These are phyloP conservation scores for Acrocyrtus sp. DNA, from an alignment of 2,888 invertebrate species.

Conservation along the genomic window DNA sequence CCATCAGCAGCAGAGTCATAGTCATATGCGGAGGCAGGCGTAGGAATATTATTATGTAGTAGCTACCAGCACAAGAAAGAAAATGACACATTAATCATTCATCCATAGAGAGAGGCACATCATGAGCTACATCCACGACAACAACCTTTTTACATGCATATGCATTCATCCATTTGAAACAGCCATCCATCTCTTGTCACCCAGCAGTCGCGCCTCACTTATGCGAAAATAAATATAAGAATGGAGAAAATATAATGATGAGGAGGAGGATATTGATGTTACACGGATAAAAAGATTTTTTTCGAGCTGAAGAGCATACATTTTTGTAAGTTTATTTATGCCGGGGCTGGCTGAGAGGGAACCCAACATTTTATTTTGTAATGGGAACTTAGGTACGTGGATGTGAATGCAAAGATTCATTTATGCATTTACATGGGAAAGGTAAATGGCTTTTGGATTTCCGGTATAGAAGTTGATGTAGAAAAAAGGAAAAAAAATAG, in stretches of 20 bases:
- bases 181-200: conserved; percentile 53
- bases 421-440: conserved; percentile 1
- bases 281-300: not conserved
- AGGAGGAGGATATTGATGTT: not conserved
- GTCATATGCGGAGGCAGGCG: not conserved
- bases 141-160: conserved; percentile 33
- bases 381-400: no score
- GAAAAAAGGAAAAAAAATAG: not conserved
- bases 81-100: conserved; percentile 58
- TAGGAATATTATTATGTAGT: no score
- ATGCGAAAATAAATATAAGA: conserved; percentile 34
- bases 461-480: conserved; percentile 29
- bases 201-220: conserved; percentile 38
- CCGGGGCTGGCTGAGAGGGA: not conserved
- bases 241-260: conserved; percentile 11
- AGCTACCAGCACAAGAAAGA: no score
- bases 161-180: conserved; percentile 45
- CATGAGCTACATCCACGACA: conserved; percentile 2
- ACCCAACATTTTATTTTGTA: not conserved
- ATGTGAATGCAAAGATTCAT: no score
- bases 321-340: not conserved
- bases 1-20: not conserved
- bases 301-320: conserved; percentile 10
- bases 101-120: conserved; percentile 46
- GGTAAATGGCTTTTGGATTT: conserved; percentile 42